These are phyloP conservation scores for Agelastica alni DNA, from an alignment of 2,888 invertebrate species.

Conservation along the genomic window DNA sequence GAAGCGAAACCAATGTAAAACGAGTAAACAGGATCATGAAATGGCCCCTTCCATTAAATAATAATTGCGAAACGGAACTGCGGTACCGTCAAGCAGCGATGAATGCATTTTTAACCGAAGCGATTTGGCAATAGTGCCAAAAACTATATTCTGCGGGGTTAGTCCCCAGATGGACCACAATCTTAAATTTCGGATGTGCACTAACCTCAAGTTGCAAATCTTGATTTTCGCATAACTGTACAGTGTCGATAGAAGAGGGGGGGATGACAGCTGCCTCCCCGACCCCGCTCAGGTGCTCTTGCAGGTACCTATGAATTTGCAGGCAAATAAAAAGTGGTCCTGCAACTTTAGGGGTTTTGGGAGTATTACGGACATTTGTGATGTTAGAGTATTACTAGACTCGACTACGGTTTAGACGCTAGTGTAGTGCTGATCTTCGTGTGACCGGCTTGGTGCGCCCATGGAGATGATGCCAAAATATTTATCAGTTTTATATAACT, in stretches of 20 bases:
- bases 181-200: conserved; percentile 40
- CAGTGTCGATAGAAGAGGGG: conserved; percentile 47
- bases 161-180: conserved; percentile 31
- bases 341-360: conserved; percentile 62
- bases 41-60: no score
- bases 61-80: not conserved
- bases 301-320: conserved; percentile 66
- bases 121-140: conserved; percentile 21
- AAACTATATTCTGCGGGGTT: conserved; percentile 26
- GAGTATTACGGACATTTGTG: conserved; percentile 52
- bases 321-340: conserved; percentile 67
- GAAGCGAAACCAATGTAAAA: no score
- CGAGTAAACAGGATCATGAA: no score
- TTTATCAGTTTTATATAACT: conserved; percentile 15
- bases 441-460: conserved; percentile 42
- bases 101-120: not conserved
- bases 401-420: conserved; percentile 56
- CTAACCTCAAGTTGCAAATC: conserved; percentile 51
- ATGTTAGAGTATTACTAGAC: conserved; percentile 59
- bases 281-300: conserved; percentile 47
- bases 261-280: conserved; percentile 45
- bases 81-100: not conserved
- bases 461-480: conserved; percentile 41
- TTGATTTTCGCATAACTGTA: conserved; percentile 56
- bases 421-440: conserved; percentile 46